phyloP scores from a whole-genome alignment of 2,888 invertebrate species.

The Ochropleura leucogaster region DNA sequence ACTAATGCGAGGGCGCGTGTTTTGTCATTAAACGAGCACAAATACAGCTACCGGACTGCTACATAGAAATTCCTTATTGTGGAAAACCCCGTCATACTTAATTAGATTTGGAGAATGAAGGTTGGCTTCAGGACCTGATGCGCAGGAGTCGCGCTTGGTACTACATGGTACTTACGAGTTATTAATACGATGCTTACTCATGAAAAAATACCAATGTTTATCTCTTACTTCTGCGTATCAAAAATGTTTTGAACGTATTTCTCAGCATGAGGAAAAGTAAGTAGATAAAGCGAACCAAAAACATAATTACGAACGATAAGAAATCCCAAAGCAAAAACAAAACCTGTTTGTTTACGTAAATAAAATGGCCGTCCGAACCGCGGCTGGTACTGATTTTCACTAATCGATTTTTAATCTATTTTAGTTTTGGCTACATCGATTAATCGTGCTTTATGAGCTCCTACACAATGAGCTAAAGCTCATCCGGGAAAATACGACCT shows the following conservation, averaged over 20 bases:
- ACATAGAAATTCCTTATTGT: not conserved
- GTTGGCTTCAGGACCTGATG: not conserved
- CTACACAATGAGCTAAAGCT: no score
- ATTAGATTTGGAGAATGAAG: not conserved
- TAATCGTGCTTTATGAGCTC: not conserved
- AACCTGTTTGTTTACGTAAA: conserved; percentile 37
- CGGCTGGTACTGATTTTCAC: conserved; percentile 1
- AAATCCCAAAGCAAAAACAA: conserved; percentile 23
- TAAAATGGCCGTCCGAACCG: not conserved
- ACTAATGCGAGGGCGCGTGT: not conserved
- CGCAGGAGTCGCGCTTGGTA: not conserved
- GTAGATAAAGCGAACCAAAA: conserved; percentile 6
- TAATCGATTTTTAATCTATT: conserved; percentile 17
- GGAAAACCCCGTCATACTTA: not conserved
- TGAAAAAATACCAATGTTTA: conserved; percentile 6
- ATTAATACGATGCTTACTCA: not conserved
- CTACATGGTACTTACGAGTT: not conserved
- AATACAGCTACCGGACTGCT: not conserved
- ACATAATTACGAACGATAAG: not conserved
- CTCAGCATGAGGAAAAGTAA: conserved; percentile 37
- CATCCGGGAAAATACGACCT: not conserved
- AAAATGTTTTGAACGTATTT: conserved; percentile 23
- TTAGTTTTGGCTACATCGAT: not conserved
- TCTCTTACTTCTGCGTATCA: conserved; percentile 24
- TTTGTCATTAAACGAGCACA: not conserved